Conservation (phyloP, 2,113 vertebrate genomes). For the Seriola aureovittata region DNA sequence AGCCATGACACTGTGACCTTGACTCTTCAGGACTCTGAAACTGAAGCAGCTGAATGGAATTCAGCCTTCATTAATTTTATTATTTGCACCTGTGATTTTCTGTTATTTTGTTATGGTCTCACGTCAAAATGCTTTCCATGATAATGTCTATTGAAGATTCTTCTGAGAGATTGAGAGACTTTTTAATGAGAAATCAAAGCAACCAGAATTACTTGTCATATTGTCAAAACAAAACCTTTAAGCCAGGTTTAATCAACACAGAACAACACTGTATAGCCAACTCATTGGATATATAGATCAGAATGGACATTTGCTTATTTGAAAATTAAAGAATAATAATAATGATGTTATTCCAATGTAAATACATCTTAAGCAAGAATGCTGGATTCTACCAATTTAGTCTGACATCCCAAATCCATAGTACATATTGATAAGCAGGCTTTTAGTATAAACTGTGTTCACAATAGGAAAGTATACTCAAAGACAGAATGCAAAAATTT, state of each 20-base stretch:
- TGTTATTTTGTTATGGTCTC: background rate
- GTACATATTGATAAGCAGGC: too few relatives aligned
- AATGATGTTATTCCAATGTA: background rate
- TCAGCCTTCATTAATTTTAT: conserved; percentile 1
- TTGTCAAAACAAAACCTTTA: too few relatives aligned
- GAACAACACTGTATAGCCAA: too few relatives aligned
- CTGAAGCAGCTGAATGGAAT: background rate
- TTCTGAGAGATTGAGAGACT: background rate
- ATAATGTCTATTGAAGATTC: background rate
- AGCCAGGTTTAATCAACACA: too few relatives aligned
- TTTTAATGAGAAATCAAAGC: background rate
- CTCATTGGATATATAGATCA: too few relatives aligned
- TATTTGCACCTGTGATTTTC: background rate
- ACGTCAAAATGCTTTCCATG: background rate
- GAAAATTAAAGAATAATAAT: too few relatives aligned
- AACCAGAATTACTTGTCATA: background rate
- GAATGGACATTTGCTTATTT: too few relatives aligned
- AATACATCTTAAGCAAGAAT: background rate
- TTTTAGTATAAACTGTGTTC: background rate
- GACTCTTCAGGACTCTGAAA: background rate
- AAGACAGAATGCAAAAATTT: too few relatives aligned
- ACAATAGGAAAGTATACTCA: background rate
- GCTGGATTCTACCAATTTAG: background rate
- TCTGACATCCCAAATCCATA: too few relatives aligned
- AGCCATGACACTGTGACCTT: background rate